These are phyloP conservation scores for Plebejus anna DNA, from an alignment of 2,888 invertebrate genomes.

Conservation along the genomic window DNA sequence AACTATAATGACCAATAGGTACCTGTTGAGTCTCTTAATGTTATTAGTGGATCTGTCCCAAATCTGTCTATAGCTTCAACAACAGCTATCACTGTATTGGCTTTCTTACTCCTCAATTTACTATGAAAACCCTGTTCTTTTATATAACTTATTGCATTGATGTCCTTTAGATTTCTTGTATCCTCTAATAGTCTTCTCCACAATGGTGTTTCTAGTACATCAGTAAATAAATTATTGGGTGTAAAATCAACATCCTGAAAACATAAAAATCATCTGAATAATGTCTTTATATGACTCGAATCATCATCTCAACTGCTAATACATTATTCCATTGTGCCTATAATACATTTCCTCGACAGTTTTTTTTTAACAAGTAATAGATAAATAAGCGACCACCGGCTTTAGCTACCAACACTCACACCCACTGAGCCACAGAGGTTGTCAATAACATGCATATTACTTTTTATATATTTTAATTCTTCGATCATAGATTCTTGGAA, in stretches of 20 bases:
- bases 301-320: background rate
- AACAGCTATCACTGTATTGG: slow-evolving; percentile 62
- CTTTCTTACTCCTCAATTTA: slow-evolving; percentile 58
- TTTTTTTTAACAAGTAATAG: no score
- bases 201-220: slow-evolving; percentile 62
- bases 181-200: slow-evolving; percentile 60
- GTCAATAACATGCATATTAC: no score
- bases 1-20: slow-evolving; percentile 31
- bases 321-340: no score
- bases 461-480: no score
- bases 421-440: no score
- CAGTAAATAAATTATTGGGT: slow-evolving; percentile 53
- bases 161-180: slow-evolving; percentile 47
- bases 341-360: no score
- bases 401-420: no score
- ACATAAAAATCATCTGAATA: slow-evolving; percentile 3
- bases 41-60: slow-evolving; percentile 63
- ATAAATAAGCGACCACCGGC: no score
- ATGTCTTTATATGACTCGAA: background rate
- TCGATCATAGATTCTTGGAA: no score
- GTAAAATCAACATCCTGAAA: slow-evolving; percentile 66
- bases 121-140: slow-evolving; percentile 62
- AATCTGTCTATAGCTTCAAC: slow-evolving; percentile 69
- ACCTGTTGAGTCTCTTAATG: slow-evolving; percentile 65
- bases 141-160: slow-evolving; percentile 60